Percentiles rank a stretch among this genome's conserved stretches.
These are phyloP conservation scores for Rhabdornis inornatus DNA, from an alignment of 2,113 vertebrate species.

Conservation along the genomic window DNA sequence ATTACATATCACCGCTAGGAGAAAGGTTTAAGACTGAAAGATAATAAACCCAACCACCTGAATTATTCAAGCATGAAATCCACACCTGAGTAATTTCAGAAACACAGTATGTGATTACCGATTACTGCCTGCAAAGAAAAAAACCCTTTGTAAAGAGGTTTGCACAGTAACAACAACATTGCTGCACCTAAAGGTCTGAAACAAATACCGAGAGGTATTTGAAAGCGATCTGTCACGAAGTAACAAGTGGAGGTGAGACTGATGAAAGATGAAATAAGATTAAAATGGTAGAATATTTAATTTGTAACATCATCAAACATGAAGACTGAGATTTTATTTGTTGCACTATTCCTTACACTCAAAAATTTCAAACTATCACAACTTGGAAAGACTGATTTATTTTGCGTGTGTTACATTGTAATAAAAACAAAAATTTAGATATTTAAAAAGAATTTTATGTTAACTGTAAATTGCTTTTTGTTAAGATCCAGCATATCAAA, in stretches of 20 bases:
- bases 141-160: not conserved
- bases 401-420: not conserved
- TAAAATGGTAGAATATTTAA: not conserved
- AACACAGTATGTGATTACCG: not conserved
- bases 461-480: not conserved
- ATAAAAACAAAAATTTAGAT: not conserved
- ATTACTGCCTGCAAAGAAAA: not conserved
- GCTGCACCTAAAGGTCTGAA: not conserved
- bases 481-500: not conserved
- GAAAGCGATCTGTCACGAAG: not conserved
- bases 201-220: not conserved
- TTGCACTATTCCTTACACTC: not conserved
- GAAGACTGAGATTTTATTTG: not conserved
- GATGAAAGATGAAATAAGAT: not conserved
- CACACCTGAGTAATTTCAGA: constrained; percentile 25
- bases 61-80: constrained; percentile 18
- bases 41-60: not conserved
- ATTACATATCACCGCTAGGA: not conserved
- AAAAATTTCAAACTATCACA: not conserved
- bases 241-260: not conserved
- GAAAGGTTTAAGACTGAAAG: not conserved
- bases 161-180: not conserved
- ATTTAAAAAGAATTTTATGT: not conserved
- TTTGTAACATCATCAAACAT: not conserved
- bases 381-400: not conserved